Base-by-base conservation (phyloP, 64 coral and sea anemone genomes). In the Montipora efflorescens region DNA sequence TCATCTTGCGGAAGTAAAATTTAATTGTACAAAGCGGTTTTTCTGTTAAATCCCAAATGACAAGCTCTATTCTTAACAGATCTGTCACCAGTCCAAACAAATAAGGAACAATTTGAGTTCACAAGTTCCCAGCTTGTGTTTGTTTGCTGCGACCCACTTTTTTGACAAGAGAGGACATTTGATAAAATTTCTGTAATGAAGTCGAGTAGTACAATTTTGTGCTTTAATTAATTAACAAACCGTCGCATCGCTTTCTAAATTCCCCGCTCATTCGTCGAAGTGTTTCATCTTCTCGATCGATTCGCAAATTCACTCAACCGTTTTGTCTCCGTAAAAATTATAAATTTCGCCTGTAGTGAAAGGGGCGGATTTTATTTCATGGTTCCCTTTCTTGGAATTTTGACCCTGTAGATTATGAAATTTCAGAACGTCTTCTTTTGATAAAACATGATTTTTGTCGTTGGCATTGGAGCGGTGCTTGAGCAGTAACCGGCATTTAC, bases 1-100 rank as follows among this genome's bases (percentile, higher is more conserved):
- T 50, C 28, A 45, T 47, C 15, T 70, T 86, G 47, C 82, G 82
- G 82, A 86, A 86, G 82, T 86, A 22, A 18, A 71, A 61, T 36
- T 36, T 36, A 68, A 84, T 84, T 68, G 64, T 36, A 36, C 36
- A 68, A 5, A 7, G 47, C 5, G 10, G 64, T 66, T 49, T 45
- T 71, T 71, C 23, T 49, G 62, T 69, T 20, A 50, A 43, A 67
- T 86, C 12, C n/a, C 19, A 22, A 20, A 69, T 8, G 48, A 61
- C 19, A 64, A 43, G 59, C 81, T 84, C 19, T 59, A 12, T 47
- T 21, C 14, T 50, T 11, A 71, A 69, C 10, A 18, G 47, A 86
- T 22, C 62, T 19, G 44, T 18, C 64, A 86, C 18, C 47, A 47
- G 7, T 59, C 43, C 82, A 86, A 71, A 86, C 47, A 86, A 49